Base-by-base conservation (phyloP, 2,797 vertebrate species). In the Kryptolebias ocellatus region DNA sequence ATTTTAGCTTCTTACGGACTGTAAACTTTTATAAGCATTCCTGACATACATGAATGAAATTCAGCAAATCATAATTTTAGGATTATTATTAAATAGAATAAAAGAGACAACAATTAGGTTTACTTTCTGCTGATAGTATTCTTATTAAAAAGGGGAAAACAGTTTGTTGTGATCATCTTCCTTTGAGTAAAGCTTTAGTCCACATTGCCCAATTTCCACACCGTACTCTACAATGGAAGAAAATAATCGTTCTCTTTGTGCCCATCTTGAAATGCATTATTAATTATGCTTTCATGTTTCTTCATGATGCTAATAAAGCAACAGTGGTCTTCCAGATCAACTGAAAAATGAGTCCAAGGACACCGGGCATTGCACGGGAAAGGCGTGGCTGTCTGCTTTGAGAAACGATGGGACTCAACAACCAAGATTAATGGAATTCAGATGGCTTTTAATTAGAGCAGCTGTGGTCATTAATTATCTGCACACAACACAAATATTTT, bases 391-490 rank as follows among this genome's bases (percentile, higher is more conserved):
- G 89, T 90, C 86, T 76, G 78, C 86, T 89, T 87, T 92, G 92
- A 92, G 87, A 92, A 92, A 96, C 93, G 94, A 93, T 94, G 88
- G 93, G 93, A 94, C 93, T 92, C 80, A 79, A 90, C 94, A 95
- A 96, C 94, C 94, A 98, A 98, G 98, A 99, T 98, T 96, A 98
- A 99, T 99, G 98, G 93, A 96, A 94, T 96, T 98, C 96, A 96
- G 96, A 96, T 96, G 95, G 96, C 95, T 96, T 98, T 98, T 99
- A 99, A 99, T 99, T 99, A 99, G 96, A 94, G 92, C 95, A 98
- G 97, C 97, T 96, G 96, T 93, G 94, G 95, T 96, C 96, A 97
- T 99, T 96, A 97, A 96, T 99, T 98, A 98, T 96, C 94, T 94
- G 77, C 92, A 92, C 86, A 87, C 95, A 96, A 96, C 96, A 97